Conservation (phyloP, 1,140 invertebrate species). For the Brachionus asplanchnoidis region DNA sequence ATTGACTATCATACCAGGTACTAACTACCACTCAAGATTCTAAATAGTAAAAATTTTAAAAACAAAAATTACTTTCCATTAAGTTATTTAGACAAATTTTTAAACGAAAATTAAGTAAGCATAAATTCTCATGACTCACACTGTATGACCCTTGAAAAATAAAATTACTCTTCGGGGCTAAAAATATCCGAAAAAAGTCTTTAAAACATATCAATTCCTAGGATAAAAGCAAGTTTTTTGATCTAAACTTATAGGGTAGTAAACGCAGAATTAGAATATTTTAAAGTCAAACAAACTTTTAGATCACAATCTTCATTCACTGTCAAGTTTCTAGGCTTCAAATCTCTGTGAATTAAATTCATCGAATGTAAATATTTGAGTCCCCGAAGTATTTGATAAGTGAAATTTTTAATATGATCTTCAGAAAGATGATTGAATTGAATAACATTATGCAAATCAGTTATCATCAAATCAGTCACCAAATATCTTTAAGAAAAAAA, state of each 20-base stretch:
- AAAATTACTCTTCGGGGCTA: too few relatives aligned
- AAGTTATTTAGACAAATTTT: too few relatives aligned
- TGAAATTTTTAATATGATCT: conserved; percentile 96
- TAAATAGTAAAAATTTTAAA: too few relatives aligned
- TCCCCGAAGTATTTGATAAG: conserved; percentile 94
- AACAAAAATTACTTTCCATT: too few relatives aligned
- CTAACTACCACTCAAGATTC: too few relatives aligned
- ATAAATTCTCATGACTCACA: too few relatives aligned
- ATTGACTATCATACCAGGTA: too few relatives aligned
- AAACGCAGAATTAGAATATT: too few relatives aligned
- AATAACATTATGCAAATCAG: conserved; percentile 95
- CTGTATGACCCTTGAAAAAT: too few relatives aligned
- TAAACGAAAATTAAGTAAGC: too few relatives aligned
- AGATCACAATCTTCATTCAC: conserved; percentile 99
- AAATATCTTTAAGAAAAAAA: conserved; percentile 66
- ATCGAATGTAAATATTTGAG: conserved; percentile 97
- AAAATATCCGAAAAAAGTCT: too few relatives aligned
- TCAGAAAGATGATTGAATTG: conserved; percentile 91
- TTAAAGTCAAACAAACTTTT: conserved; percentile 59
- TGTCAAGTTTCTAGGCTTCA: conserved; percentile 97
- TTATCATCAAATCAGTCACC: conserved; percentile 95
- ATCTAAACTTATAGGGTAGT: not conserved
- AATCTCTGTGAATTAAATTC: conserved; percentile 94
- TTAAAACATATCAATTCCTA: too few relatives aligned
- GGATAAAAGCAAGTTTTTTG: not conserved